Percentiles rank a stretch among this genome's conserved stretches.
phyloP scores from a whole-genome alignment of 2,113 vertebrate species.

The Chlorodrepanis virens region DNA sequence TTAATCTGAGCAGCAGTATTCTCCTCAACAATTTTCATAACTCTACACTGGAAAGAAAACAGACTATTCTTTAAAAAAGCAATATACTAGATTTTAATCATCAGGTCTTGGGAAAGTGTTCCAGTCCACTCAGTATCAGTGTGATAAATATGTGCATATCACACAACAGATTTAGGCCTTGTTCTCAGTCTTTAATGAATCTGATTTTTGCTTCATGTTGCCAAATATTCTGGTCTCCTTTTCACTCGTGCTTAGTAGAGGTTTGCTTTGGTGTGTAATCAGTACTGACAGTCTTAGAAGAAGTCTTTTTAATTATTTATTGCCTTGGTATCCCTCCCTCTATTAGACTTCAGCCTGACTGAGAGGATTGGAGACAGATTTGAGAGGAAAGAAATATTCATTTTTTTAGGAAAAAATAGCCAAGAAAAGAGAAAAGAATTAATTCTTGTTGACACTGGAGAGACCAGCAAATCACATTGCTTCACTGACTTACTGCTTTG shows the following conservation, averaged over 20 bases:
- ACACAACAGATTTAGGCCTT: not conserved
- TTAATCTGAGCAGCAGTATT: not conserved
- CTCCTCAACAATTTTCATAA: not conserved
- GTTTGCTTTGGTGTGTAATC: not conserved
- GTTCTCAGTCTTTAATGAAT: not conserved
- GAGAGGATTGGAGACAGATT: not conserved
- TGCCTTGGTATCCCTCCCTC: not conserved
- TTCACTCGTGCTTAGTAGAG: not conserved
- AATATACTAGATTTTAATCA: not conserved
- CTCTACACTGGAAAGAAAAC: not conserved
- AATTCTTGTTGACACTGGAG: not conserved
- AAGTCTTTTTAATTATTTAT: not conserved
- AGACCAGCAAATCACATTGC: not conserved
- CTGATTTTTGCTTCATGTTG: not conserved
- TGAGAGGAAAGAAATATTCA: not conserved
- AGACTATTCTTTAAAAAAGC: not conserved
- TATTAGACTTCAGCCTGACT: not conserved
- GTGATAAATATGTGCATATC: not conserved
- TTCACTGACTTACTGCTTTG: not conserved
- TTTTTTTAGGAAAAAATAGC: not conserved
- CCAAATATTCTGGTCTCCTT: not conserved
- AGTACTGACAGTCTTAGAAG: not conserved
- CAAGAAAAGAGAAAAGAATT: not conserved
- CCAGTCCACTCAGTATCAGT: not conserved
- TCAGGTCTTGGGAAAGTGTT: not conserved